Conservation (phyloP, 2,888 invertebrate species). For the Caenorhabditis angaria region DNA sequence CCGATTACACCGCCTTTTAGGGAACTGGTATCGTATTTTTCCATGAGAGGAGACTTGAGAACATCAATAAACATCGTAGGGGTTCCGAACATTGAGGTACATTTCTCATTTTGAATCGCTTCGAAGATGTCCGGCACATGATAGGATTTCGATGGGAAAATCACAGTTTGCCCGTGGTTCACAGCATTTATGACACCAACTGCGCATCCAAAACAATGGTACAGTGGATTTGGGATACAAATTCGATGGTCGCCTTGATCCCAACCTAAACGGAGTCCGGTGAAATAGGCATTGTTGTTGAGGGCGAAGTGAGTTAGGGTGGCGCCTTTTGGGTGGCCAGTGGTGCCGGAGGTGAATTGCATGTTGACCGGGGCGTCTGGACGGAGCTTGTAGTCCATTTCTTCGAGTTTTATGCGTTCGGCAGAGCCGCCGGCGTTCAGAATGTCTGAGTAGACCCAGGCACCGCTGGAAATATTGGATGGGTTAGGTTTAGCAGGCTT, state of each 20-base stretch:
- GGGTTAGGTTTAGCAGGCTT: not conserved
- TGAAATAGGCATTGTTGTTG: constrained; percentile 81
- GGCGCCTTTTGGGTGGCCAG: constrained; percentile 82
- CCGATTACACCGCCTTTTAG: constrained; percentile 75
- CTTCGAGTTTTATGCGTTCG: constrained; percentile 70
- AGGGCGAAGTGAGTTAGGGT: constrained; percentile 78
- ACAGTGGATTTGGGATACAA: constrained; percentile 66
- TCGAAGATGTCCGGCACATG: constrained; percentile 78
- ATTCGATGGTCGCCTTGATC: constrained; percentile 51
- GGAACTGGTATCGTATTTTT: constrained; percentile 72
- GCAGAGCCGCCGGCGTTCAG: constrained; percentile 72
- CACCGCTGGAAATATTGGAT: constrained; percentile 72
- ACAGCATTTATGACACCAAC: constrained; percentile 77
- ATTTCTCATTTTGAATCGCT: constrained; percentile 79
- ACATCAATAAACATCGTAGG: constrained; percentile 76
- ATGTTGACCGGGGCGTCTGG: constrained; percentile 82
- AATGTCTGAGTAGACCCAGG: constrained; percentile 74
- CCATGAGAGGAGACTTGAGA: constrained; percentile 71
- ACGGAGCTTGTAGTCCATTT: constrained; percentile 77
- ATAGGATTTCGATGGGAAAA: constrained; percentile 74
- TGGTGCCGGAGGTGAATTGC: constrained; percentile 78
- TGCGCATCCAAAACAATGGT: constrained; percentile 82
- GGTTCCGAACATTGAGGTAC: constrained; percentile 74
- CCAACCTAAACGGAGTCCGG: constrained; percentile 76
- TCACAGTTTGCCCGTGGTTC: constrained; percentile 73